phyloP scores from a whole-genome alignment of 2,113 vertebrate genomes.

The Cromileptes altivelis region DNA sequence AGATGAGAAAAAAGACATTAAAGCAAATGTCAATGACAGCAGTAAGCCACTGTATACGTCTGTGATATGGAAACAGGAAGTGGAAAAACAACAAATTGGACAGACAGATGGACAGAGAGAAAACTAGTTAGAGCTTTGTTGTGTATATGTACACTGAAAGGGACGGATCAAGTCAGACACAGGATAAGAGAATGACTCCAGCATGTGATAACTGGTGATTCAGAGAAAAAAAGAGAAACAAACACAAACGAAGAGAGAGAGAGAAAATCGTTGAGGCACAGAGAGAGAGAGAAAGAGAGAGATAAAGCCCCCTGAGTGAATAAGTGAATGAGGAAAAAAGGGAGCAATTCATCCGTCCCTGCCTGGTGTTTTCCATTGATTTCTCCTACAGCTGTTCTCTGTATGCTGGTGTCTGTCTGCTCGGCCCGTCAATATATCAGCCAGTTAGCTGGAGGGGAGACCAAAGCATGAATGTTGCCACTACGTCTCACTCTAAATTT shows the following conservation, averaged over 20 bases:
- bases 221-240: slow-evolving; percentile 4
- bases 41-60: background rate
- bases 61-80: slow-evolving; percentile 2
- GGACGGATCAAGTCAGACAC: background rate
- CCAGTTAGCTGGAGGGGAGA: slow-evolving; percentile 26
- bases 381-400: slow-evolving; percentile 44
- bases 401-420: slow-evolving; percentile 34
- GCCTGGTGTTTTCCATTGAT: slow-evolving; percentile 62
- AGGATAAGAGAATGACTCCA: slow-evolving; percentile 1
- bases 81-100: background rate
- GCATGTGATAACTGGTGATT: slow-evolving; percentile 7
- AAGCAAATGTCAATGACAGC: slow-evolving; percentile 3
- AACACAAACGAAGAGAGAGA: background rate
- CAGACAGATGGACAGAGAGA: background rate
- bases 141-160: background rate
- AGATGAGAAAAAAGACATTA: background rate
- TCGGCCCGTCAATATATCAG: slow-evolving; percentile 47
- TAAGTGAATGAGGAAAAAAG: slow-evolving; percentile 20
- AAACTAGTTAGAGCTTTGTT: background rate
- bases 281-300: background rate
- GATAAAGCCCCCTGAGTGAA: slow-evolving; percentile 16
- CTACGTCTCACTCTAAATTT: background rate
- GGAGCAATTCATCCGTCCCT: slow-evolving; percentile 31
- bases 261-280: background rate
- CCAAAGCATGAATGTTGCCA: slow-evolving; percentile 15